These are phyloP conservation scores for Tupaia chinensis DNA, from an alignment of 2,113 vertebrate species.

Conservation along the genomic window DNA sequence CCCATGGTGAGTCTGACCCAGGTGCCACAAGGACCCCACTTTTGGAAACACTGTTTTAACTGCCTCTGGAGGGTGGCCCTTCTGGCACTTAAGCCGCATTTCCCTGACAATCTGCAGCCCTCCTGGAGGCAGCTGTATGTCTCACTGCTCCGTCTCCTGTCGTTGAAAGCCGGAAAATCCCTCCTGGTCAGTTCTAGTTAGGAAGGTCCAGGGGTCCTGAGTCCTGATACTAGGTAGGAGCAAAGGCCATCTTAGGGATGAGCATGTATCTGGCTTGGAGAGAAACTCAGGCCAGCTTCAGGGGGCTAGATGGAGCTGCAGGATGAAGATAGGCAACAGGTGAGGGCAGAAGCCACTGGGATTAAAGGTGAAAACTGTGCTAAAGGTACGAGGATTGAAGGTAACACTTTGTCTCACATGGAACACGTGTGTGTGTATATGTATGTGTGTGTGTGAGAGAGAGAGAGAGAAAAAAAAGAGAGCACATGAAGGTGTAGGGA, in stretches of 20 bases:
- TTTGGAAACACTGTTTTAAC: neutral
- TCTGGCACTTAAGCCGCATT: neutral
- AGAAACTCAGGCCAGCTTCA: neutral
- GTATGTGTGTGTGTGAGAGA: rapidly evolving
- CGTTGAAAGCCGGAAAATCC: neutral
- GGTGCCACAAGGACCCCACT: neutral
- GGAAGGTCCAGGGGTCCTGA: too few relatives aligned
- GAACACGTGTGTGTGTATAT: neutral
- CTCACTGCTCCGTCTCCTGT: neutral
- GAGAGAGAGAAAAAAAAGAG: neutral
- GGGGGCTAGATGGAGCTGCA: neutral
- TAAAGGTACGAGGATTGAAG: neutral
- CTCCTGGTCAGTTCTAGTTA: neutral
- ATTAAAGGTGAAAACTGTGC: too few relatives aligned
- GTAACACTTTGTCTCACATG: neutral
- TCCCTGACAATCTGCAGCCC: neutral
- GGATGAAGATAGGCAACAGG: neutral
- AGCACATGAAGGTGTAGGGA: neutral
- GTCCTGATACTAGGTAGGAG: neutral
- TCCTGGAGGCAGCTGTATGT: neutral
- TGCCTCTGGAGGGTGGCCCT: neutral
- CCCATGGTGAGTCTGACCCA: too few relatives aligned
- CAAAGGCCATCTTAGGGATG: neutral
- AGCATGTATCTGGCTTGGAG: neutral
- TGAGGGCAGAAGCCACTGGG: neutral